Evolutionary conservation across 2,113 vertebrate genomes (phyloP).

Genomic region (Panurus biarmicus): DNA sequence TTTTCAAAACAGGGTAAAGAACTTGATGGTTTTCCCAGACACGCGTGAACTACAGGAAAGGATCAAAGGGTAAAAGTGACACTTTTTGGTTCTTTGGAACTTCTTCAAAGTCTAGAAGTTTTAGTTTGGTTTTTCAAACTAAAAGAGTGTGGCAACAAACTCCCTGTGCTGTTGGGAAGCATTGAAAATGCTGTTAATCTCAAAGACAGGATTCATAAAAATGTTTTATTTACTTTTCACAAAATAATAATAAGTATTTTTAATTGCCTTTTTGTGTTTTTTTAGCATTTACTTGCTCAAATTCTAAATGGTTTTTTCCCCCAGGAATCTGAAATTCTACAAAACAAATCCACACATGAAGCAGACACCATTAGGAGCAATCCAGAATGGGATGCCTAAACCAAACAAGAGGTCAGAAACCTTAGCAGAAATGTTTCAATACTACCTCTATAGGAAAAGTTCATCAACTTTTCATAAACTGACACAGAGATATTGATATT

Average conservation of each 20-base stretch:
- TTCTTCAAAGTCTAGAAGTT: not conserved
- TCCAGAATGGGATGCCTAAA: not conserved
- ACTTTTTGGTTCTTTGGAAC: not conserved
- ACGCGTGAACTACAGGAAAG: not conserved
- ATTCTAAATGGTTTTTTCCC: accelerated
- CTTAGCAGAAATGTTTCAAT: not conserved
- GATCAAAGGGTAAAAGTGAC: not conserved
- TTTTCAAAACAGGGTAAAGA: not conserved
- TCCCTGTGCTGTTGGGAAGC: not conserved
- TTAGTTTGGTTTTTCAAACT: not conserved
- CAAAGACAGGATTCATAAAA: not conserved
- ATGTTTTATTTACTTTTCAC: not conserved
- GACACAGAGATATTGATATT: not conserved
- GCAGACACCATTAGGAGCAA: not conserved
- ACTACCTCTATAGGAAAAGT: not conserved
- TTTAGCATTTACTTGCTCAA: not conserved
- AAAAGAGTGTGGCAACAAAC: not conserved
- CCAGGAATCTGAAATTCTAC: not conserved
- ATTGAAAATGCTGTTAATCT: not conserved
- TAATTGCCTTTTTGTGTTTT: not conserved
- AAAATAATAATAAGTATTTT: not conserved
- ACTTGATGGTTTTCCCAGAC: not conserved
- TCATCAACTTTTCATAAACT: not conserved
- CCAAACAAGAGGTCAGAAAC: not conserved
- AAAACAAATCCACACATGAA: not conserved